phyloP scores from a whole-genome alignment of 2,888 invertebrate genomes.

The Cosmia trapezina region DNA sequence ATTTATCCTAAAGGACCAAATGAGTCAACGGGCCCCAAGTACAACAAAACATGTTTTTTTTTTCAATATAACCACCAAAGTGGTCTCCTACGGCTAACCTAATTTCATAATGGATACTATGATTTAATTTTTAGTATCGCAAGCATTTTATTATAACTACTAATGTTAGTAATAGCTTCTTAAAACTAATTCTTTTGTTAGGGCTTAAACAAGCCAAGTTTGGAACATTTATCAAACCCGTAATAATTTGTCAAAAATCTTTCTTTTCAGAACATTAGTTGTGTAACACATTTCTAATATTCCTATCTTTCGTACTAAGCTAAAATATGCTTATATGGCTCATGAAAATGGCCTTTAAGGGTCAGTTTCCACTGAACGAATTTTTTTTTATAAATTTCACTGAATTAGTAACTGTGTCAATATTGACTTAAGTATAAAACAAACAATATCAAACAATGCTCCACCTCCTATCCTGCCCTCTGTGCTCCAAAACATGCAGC shows the following conservation, averaged over 20 bases:
- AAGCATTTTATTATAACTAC: conserved; percentile 50
- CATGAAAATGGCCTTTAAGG: neutral
- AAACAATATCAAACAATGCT: too few species aligned
- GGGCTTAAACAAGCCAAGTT: conserved; percentile 60
- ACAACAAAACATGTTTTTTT: conserved; percentile 11
- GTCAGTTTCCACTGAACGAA: too few species aligned
- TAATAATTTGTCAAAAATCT: conserved; percentile 60
- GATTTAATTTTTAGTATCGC: conserved; percentile 44
- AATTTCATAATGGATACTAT: conserved; percentile 43
- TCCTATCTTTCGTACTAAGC: conserved; percentile 16
- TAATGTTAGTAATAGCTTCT: conserved; percentile 63
- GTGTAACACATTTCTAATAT: conserved; percentile 26
- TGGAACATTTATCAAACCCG: conserved; percentile 66
- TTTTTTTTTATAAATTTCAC: too few species aligned
- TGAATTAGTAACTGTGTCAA: too few species aligned
- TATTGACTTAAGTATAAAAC: too few species aligned
- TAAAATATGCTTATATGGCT: conserved; percentile 19
- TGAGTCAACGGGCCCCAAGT: neutral
- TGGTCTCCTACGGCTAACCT: conserved; percentile 39
- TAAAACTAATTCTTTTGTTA: conserved; percentile 61
- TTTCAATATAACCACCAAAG: conserved; percentile 15
- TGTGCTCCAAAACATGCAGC: too few species aligned
- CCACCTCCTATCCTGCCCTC: too few species aligned
- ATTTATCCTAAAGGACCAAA: conserved; percentile 7
- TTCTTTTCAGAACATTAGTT: conserved; percentile 26